A percentile compares a stretch with the other conserved stretches of the same genome.
These are phyloP conservation scores for Tolypeutes matacus DNA, from an alignment of 2,797 vertebrate species.

Conservation along the genomic window DNA sequence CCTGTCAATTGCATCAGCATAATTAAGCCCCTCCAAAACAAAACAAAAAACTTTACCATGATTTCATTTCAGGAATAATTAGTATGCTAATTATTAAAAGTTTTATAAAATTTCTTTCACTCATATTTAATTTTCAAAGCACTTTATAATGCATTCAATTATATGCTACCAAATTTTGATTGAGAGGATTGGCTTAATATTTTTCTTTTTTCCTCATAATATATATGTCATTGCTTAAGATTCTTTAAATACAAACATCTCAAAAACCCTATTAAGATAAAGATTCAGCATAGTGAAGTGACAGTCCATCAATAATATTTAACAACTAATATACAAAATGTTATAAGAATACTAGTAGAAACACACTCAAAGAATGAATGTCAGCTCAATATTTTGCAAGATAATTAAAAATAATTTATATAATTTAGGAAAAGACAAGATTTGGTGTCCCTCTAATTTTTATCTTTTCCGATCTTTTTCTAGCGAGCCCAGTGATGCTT, in stretches of 20 bases:
- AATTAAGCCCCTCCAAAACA: not conserved
- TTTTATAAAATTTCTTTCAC: slow-evolving; percentile 14
- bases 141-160: not conserved
- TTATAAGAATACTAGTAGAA: not conserved
- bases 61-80: not conserved
- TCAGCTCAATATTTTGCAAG: slow-evolving; percentile 13
- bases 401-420: slow-evolving; percentile 64
- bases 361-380: slow-evolving; percentile 32
- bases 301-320: not conserved
- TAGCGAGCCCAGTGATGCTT: not conserved
- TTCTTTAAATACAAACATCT: slow-evolving; percentile 41
- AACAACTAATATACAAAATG: slow-evolving; percentile 1
- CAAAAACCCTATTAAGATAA: not conserved
- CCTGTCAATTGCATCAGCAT: not conserved
- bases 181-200: not conserved
- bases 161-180: slow-evolving; percentile 40
- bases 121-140: slow-evolving; percentile 50
- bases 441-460: slow-evolving; percentile 3
- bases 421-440: slow-evolving; percentile 31
- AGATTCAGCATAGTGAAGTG: not conserved
- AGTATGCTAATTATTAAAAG: not conserved
- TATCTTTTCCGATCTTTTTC: slow-evolving; percentile 45
- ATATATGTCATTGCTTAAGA: not conserved
- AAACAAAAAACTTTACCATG: not conserved
- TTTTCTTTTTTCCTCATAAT: slow-evolving; percentile 23